Conservation (phyloP, 2,797 vertebrate species). For the Thunnus albacares region DNA sequence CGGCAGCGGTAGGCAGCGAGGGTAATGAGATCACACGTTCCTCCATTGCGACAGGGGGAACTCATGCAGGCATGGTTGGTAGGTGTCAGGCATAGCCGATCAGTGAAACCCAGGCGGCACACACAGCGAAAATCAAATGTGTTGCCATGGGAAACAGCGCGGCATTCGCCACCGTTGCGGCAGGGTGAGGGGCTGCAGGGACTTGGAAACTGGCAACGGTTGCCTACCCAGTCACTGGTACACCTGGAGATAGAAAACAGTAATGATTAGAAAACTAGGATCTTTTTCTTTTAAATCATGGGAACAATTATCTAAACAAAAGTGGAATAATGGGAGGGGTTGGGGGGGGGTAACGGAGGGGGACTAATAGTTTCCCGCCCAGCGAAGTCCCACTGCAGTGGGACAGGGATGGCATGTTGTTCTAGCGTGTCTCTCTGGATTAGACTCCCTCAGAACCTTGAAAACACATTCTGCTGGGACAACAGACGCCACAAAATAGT, state of each 20-base stretch:
- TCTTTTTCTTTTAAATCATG: conserved; percentile 33
- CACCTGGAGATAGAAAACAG: conserved; percentile 84
- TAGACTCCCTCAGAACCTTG: conserved; percentile 77
- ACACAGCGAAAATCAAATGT: conserved; percentile 87
- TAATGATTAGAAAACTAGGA: conserved; percentile 36
- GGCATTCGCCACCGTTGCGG: conserved; percentile 92
- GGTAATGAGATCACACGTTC: conserved; percentile 91
- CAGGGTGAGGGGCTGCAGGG: conserved; percentile 94
- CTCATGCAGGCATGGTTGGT: conserved; percentile 92
- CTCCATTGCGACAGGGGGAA: conserved; percentile 94
- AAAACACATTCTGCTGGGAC: conserved; percentile 81
- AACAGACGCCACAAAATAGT: conserved; percentile 71
- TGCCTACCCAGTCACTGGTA: conserved; percentile 87
- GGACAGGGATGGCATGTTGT: conserved; percentile 72
- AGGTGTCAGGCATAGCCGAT: conserved; percentile 93
- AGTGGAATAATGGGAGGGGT: conserved; percentile 4
- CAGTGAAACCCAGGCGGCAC: conserved; percentile 93
- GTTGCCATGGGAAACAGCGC: conserved; percentile 80
- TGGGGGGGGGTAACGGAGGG: conserved; percentile 8
- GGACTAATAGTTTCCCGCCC: conserved; percentile 67
- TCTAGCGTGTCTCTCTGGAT: conserved; percentile 82
- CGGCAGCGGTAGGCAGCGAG: conserved; percentile 91
- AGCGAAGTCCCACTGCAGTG: conserved; percentile 55
- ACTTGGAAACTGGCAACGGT: conserved; percentile 90
- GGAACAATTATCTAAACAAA: conserved; percentile 62